These are phyloP conservation scores for Martes martes DNA, from an alignment of 2,113 vertebrate genomes.

Conservation along the genomic window DNA sequence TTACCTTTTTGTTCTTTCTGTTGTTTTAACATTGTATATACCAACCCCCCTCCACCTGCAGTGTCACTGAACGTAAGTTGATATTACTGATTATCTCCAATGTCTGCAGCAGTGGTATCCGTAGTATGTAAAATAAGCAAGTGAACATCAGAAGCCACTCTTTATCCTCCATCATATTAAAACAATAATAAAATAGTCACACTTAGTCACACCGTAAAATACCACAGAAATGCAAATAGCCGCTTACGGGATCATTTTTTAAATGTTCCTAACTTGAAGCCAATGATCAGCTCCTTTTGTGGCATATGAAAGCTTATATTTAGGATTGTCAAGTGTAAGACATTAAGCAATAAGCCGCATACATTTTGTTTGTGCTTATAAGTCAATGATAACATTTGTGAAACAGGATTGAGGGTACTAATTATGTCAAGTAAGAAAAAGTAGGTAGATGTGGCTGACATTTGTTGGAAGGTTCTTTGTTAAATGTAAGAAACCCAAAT, in stretches of 20 bases:
- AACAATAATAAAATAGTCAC: neutral
- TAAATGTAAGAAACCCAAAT: constrained; percentile 53
- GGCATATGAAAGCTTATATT: neutral
- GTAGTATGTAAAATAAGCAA: neutral
- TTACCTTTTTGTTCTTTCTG: neutral
- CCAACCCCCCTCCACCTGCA: neutral
- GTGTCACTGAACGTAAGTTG: neutral
- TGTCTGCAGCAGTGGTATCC: neutral
- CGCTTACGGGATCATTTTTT: neutral
- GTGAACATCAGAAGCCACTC: neutral
- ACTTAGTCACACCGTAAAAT: neutral
- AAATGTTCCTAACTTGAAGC: neutral
- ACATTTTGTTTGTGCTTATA: constrained; percentile 41
- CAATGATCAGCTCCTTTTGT: neutral
- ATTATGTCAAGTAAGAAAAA: constrained; percentile 44
- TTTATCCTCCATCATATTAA: neutral
- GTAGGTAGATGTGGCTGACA: constrained; percentile 14
- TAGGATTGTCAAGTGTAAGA: neutral
- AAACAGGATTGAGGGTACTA: neutral
- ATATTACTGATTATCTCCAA: neutral
- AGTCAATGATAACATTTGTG: constrained; percentile 19
- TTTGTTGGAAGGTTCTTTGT: constrained; percentile 51
- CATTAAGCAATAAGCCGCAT: neutral
- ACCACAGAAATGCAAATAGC: neutral
- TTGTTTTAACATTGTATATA: neutral